A percentile compares a stretch with the other conserved stretches of the same genome.
These are phyloP conservation scores for Microtus montanus DNA, from an alignment of 2,113 vertebrate species.

Conservation along the genomic window DNA sequence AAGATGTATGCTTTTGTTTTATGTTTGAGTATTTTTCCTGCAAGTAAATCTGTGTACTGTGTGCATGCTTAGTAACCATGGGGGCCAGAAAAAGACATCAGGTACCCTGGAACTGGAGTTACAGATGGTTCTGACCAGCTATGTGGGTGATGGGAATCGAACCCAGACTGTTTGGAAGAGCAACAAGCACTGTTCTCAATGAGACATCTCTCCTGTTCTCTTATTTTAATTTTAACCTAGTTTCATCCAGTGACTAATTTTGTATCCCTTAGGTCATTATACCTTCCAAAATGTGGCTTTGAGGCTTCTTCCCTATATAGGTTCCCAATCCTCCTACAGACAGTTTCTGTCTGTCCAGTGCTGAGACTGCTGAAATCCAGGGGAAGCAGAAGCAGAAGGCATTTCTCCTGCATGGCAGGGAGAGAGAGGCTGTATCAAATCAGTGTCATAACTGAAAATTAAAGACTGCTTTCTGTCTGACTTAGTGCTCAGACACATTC, in stretches of 20 bases:
- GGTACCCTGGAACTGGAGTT: background rate
- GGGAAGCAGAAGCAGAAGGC: background rate
- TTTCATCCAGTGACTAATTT: background rate
- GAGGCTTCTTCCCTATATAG: background rate
- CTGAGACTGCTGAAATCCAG: background rate
- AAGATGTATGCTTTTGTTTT: background rate
- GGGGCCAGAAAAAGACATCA: background rate
- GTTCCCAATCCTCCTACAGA: background rate
- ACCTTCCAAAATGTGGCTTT: background rate
- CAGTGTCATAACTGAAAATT: constrained; percentile 21
- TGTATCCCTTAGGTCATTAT: background rate
- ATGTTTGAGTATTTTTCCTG: background rate
- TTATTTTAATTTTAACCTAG: background rate
- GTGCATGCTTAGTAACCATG: too few relatives aligned
- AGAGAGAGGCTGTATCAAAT: background rate
- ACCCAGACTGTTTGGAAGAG: background rate
- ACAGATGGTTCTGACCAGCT: background rate
- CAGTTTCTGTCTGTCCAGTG: background rate
- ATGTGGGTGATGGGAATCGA: background rate
- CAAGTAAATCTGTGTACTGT: background rate
- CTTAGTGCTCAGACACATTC: background rate
- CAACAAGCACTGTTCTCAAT: background rate
- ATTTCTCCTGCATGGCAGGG: background rate
- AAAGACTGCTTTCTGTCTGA: constrained; percentile 3
- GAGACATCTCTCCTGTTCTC: background rate